These are phyloP conservation scores for Pocillopora damicornis DNA, from an alignment of 64 coral and sea anemone genomes.

Conservation along the genomic window DNA sequence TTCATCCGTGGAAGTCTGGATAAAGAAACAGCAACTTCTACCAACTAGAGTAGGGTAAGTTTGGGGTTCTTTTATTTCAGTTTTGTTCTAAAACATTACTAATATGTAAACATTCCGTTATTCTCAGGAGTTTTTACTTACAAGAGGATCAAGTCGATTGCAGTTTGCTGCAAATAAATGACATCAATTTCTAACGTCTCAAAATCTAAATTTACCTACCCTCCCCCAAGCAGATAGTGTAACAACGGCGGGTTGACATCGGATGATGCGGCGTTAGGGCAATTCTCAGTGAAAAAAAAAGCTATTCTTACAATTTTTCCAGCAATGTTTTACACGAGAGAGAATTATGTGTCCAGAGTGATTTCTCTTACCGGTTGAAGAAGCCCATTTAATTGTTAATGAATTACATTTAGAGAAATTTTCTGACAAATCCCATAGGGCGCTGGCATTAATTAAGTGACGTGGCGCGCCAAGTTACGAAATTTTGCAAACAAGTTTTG, in stretches of 20 bases:
- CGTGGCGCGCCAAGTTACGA: conserved; percentile 55
- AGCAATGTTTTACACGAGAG: too few species aligned
- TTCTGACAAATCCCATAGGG: conserved; percentile 2
- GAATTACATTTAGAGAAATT: background rate
- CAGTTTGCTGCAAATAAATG: too few species aligned
- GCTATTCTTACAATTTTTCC: background rate
- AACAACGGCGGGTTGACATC: background rate
- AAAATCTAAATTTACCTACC: background rate
- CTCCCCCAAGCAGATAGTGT: background rate
- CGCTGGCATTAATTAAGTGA: background rate
- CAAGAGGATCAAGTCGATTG: background rate
- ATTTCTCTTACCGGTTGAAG: background rate
- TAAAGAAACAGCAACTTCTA: conserved; percentile 12
- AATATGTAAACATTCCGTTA: background rate
- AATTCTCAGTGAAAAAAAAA: background rate
- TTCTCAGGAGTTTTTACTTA: background rate
- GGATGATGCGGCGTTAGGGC: background rate
- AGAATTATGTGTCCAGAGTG: too few species aligned
- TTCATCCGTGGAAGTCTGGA: background rate
- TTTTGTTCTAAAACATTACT: background rate
- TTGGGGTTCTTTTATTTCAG: background rate
- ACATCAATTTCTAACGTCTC: background rate
- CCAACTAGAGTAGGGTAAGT: conserved; percentile 1
- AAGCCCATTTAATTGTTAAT: conserved; percentile 12
- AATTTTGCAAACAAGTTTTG: conserved; percentile 8